Evolutionary conservation across 2,113 vertebrate species (phyloP).

Genomic region (Dromiciops gliroides): DNA sequence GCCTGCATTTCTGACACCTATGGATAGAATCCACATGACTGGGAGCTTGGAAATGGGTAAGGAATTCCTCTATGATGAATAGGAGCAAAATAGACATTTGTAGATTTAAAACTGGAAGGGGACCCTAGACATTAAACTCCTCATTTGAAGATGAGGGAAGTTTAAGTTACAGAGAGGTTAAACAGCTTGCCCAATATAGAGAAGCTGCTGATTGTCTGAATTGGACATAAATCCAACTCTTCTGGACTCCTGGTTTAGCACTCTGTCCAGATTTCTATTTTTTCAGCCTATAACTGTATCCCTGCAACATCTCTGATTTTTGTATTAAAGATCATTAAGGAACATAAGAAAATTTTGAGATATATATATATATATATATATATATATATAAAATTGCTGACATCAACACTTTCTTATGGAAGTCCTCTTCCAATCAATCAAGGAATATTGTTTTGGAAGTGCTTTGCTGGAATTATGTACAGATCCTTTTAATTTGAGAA

Average conservation of each 20-base stretch:
- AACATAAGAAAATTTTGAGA: not conserved
- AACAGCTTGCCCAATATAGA: not conserved
- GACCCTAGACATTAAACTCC: not conserved
- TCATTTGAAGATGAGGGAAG: not conserved
- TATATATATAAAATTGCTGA: not conserved
- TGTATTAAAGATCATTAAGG: not conserved
- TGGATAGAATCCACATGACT: not conserved
- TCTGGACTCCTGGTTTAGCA: not conserved
- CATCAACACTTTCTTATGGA: not conserved
- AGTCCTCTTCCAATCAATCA: not conserved
- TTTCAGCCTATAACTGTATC: not conserved
- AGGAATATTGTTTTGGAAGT: not conserved
- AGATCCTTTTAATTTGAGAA: slow-evolving; percentile 72
- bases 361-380: too few relatives aligned
- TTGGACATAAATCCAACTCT: not conserved
- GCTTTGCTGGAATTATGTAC: slow-evolving; percentile 5
- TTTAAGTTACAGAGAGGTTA: not conserved
- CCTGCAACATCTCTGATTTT: not conserved
- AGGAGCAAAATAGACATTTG: not conserved
- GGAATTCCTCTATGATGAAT: not conserved
- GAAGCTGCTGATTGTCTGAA: not conserved
- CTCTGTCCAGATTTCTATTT: not conserved
- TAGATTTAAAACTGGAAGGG: not conserved
- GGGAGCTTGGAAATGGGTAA: not conserved
- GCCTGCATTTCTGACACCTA: not conserved